A percentile compares a stretch with the other conserved stretches of the same genome.
These are phyloP conservation scores for Cheilosia grossa DNA, from an alignment of 2,888 invertebrate genomes.

Conservation along the genomic window DNA sequence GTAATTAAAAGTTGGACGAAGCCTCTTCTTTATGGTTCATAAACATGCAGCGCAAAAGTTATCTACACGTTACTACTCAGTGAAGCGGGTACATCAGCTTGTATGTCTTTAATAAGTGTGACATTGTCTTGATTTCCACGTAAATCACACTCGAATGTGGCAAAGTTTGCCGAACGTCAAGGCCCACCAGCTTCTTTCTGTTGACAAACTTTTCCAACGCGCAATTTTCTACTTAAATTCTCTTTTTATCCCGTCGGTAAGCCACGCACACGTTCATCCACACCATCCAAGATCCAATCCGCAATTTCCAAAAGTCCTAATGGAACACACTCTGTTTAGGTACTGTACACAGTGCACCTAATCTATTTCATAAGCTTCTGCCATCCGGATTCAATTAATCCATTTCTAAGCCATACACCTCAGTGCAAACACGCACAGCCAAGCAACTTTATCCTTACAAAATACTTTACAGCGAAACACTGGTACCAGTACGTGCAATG, in stretches of 20 bases:
- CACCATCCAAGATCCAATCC: slow-evolving; percentile 4
- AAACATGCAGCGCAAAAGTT: no score
- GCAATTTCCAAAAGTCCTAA: slow-evolving; percentile 14
- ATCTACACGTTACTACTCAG: no score
- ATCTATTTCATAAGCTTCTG: slow-evolving; percentile 45
- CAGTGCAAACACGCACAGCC: slow-evolving; percentile 40
- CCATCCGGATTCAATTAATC: slow-evolving; percentile 60
- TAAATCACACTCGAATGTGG: no score
- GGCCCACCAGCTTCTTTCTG: not conserved
- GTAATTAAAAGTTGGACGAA: no score
- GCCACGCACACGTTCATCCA: slow-evolving; percentile 1
- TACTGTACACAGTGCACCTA: slow-evolving; percentile 16
- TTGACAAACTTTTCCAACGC: not conserved
- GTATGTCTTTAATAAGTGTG: no score
- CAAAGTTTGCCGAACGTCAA: no score
- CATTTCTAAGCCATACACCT: slow-evolving; percentile 39
- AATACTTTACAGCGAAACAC: slow-evolving; percentile 33
- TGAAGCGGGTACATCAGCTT: no score
- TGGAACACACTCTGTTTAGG: slow-evolving; percentile 16
- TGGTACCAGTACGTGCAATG: slow-evolving; percentile 26
- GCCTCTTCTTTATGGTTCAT: no score
- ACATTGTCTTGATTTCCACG: no score
- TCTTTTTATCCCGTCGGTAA: not conserved
- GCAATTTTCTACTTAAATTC: not conserved
- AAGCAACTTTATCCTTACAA: slow-evolving; percentile 28